phyloP scores from a whole-genome alignment of 2,113 vertebrate genomes.

The Chascanopsetta lugubris region DNA sequence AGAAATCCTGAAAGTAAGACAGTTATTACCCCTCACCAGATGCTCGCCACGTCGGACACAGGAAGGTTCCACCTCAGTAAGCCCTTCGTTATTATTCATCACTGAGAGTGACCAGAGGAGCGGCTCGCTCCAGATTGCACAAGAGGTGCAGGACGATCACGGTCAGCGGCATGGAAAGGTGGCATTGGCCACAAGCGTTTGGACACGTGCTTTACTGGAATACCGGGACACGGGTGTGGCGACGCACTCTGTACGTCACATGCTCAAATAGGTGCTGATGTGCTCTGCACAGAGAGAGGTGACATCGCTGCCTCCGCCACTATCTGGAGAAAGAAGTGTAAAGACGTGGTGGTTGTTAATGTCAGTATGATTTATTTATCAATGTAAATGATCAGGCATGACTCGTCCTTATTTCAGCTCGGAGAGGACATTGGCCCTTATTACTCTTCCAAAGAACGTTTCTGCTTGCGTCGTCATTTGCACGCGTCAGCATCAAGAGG shows the following conservation, averaged over 20 bases:
- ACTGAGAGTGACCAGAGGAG: conserved; percentile 10
- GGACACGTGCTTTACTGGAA: conserved; percentile 3
- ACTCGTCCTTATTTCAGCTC: neutral
- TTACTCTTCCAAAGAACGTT: neutral
- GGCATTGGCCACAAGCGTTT: conserved; percentile 35
- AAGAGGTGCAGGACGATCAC: conserved; percentile 28
- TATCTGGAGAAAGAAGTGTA: neutral
- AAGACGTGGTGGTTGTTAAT: neutral
- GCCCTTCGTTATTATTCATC: conserved; percentile 55
- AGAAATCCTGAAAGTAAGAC: conserved; percentile 25
- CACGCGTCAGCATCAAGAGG: neutral
- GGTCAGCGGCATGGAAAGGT: conserved; percentile 36
- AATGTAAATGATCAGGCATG: neutral
- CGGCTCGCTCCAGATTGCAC: conserved; percentile 28
- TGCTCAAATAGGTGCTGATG: neutral
- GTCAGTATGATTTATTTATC: neutral
- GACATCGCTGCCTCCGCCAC: neutral
- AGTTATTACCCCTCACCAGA: conserved; percentile 30
- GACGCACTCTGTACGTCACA: conserved; percentile 8
- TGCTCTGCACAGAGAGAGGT: neutral
- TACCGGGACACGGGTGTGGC: neutral
- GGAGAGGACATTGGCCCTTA: neutral
- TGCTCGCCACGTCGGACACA: conserved; percentile 28
- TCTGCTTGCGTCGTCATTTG: neutral
- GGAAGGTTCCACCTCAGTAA: conserved; percentile 52